Conservation (phyloP, 1,140 invertebrate genomes). For the Aphidius ervi region DNA sequence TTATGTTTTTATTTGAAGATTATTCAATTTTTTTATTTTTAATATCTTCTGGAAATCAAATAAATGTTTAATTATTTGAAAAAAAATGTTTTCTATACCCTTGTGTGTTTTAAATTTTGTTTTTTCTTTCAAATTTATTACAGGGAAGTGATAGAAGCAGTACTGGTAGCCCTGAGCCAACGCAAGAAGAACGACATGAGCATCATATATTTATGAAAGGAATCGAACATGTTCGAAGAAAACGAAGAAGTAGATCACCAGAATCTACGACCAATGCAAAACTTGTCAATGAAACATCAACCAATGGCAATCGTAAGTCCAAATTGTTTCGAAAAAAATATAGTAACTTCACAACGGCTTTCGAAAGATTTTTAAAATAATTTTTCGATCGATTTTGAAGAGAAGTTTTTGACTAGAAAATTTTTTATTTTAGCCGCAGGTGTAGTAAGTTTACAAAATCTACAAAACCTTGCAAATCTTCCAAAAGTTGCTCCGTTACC, state of each 20-base stretch:
- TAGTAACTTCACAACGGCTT: not conserved
- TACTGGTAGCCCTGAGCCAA: slow-evolving; percentile 63
- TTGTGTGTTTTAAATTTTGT: too few relatives aligned
- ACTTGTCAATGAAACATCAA: slow-evolving; percentile 52
- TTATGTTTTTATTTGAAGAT: too few relatives aligned
- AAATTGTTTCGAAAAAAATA: too few relatives aligned
- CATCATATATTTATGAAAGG: slow-evolving; percentile 49
- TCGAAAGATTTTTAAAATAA: not conserved
- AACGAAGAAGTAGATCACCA: slow-evolving; percentile 43
- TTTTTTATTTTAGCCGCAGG: slow-evolving; percentile 62
- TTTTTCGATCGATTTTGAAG: not conserved
- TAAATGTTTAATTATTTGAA: too few relatives aligned
- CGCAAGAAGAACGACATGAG: slow-evolving; percentile 49
- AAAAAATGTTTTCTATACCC: too few relatives aligned
- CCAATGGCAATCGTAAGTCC: slow-evolving; percentile 72
- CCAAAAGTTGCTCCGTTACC: slow-evolving; percentile 66
- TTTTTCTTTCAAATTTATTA: slow-evolving; percentile 37
- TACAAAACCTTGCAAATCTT: slow-evolving; percentile 69
- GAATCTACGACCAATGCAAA: slow-evolving; percentile 51
- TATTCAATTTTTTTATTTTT: too few relatives aligned
- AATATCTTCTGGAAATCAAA: too few relatives aligned
- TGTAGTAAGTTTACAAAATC: slow-evolving; percentile 71
- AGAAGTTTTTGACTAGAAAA: too few relatives aligned
- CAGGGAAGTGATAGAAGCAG: slow-evolving; percentile 69
- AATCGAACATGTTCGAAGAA: slow-evolving; percentile 45